Conservation (phyloP, 2,888 invertebrate species). For the Aphelenchoides bicaudatus region DNA sequence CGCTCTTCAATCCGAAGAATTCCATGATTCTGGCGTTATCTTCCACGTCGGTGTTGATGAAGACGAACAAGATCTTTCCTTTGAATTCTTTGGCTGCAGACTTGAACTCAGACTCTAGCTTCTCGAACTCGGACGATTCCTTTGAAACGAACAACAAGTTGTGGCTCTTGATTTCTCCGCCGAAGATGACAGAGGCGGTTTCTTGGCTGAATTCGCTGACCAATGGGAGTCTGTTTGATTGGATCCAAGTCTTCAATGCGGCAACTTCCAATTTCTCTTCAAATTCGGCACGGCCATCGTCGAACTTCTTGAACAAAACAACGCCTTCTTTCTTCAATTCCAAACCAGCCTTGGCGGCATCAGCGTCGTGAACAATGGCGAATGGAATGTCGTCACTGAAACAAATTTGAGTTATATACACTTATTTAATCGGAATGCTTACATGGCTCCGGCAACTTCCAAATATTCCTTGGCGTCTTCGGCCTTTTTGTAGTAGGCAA, state of each 20-base stretch:
- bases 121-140: slow-evolving; percentile 75
- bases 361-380: slow-evolving; percentile 76
- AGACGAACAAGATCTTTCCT: slow-evolving; percentile 87
- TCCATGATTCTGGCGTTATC: slow-evolving; percentile 95
- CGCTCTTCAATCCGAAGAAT: slow-evolving; percentile 96
- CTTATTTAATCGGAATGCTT: slow-evolving; percentile 81
- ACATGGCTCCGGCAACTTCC: slow-evolving; percentile 73
- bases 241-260: slow-evolving; percentile 52
- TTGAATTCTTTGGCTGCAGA: slow-evolving; percentile 83
- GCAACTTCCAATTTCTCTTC: slow-evolving; percentile 51
- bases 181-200: slow-evolving; percentile 95
- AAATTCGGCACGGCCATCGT: slow-evolving; percentile 57
- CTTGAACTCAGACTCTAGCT: slow-evolving; percentile 74
- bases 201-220: slow-evolving; percentile 61
- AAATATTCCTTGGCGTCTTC: slow-evolving; percentile 80
- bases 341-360: slow-evolving; percentile 75
- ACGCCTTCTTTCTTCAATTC: slow-evolving; percentile 74
- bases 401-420: no score
- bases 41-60: slow-evolving; percentile 87
- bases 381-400: slow-evolving; percentile 88
- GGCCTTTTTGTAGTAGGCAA: slow-evolving; percentile 81
- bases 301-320: slow-evolving; percentile 77
- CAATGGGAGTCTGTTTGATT: slow-evolving; percentile 59
- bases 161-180: slow-evolving; percentile 94
- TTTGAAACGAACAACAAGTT: slow-evolving; percentile 89